Evolutionary conservation across 2,888 invertebrate species (phyloP), one percentile per base, ranked within the genome.

Genomic region (Lacanobia oleracea): DNA sequence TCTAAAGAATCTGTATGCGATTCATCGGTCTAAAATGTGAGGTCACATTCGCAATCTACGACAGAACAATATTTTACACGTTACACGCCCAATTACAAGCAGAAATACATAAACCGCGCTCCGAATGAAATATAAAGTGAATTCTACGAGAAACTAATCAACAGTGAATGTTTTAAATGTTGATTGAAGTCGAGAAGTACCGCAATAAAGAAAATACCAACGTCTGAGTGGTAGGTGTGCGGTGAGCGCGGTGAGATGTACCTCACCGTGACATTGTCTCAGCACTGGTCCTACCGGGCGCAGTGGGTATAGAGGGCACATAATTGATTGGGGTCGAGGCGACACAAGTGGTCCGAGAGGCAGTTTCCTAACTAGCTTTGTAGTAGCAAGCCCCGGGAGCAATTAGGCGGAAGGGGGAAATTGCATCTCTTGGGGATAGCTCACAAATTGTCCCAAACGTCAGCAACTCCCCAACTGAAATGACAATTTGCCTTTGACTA

Each of bases 361-460:
- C 83, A 88, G 88, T 89, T 87, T 84, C 83, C 89, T 88, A 91
- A 91, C 92, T 90, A 89, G 90, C 90, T 89, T 88, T 90, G 89
- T 90, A 88, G 84, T 88, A 88, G 81, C 84, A 86, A 77, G 87
- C 86, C 81, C 77, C 87, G 89, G 87, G 90, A 92, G 90, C 94
- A 95, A 95, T 95, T 94, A 95, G 89, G 88, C 89, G 89, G 86
- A 91, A 91, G 87, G 87, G 83, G 94, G 93, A 93, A 94, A 95
- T 94, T 94, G 93, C 94, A 94, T 92, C 94, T 92, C 94, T 93
- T 90, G 92, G 92, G 88, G 91, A 92, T 90, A 90, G 91, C 89
- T 93, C 93, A 90, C 93, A 92, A 94, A 94, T 94, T 93, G 92
- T 89, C 88, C 86, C 84, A 91, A 94, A 90, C 91, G 92, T 92